A percentile compares a stretch with the other conserved stretches of the same genome.
Conservation (phyloP, 2,797 vertebrate species). For the Simalia tracyae region DNA sequence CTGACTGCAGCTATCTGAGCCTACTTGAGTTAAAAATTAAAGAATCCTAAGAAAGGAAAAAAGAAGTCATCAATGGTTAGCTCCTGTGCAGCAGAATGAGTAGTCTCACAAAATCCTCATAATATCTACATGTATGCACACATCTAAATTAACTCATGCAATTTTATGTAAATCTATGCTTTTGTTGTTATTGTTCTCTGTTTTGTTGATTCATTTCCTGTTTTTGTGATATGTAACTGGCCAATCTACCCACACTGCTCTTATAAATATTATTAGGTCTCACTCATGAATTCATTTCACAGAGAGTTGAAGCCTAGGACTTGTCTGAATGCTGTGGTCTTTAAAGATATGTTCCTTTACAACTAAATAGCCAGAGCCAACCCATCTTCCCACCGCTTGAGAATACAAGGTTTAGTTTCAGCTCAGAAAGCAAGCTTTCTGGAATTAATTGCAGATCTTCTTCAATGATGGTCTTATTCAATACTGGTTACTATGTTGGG, state of each 20-base stretch:
- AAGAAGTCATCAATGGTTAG: not conserved
- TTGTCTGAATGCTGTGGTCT: not conserved
- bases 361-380: not conserved
- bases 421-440: not conserved
- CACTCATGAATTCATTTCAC: not conserved
- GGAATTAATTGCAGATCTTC: not conserved
- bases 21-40: not conserved
- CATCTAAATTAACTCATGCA: not conserved
- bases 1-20: not conserved
- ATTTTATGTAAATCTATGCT: not conserved
- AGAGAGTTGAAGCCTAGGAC: not conserved
- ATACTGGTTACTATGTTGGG: no score
- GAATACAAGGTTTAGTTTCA: not conserved
- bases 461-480: not conserved
- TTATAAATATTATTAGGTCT: not conserved
- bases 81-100: no score
- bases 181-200: not conserved
- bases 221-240: not conserved
- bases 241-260: not conserved
- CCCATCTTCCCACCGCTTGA: not conserved
- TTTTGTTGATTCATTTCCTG: not conserved
- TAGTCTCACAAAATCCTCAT: no score
- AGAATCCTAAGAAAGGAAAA: not conserved
- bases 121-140: not conserved
- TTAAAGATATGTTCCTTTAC: not conserved